Percentiles rank a stretch among this genome's conserved stretches.
Evolutionary conservation across 1,140 invertebrate genomes (phyloP).

Genomic region (Ceratitis capitata): DNA sequence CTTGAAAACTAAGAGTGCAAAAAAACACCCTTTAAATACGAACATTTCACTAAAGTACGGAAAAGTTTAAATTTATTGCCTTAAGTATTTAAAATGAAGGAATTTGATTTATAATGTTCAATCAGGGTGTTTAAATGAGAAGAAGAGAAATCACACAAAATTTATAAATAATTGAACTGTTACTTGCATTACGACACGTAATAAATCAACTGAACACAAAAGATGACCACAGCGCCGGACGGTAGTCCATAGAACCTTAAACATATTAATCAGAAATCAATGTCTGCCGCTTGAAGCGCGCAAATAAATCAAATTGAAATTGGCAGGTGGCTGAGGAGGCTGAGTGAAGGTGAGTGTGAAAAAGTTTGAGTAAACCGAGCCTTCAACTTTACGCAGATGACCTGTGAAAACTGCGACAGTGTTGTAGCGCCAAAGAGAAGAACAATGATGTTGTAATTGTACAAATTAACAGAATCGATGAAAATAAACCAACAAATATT

Average conservation of each 20-base stretch:
- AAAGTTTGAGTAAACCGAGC: background rate
- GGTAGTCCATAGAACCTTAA: background rate
- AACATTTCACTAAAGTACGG: no score
- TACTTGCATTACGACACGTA: background rate
- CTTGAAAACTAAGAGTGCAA: no score
- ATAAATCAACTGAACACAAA: background rate
- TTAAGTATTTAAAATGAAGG: no score
- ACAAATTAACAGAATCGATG: background rate
- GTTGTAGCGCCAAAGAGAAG: background rate
- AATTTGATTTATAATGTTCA: no score
- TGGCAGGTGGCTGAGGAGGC: background rate
- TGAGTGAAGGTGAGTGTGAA: no score
- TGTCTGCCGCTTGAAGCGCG: background rate
- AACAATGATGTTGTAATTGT: background rate
- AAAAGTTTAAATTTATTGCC: no score
- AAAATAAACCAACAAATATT: background rate
- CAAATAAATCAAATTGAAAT: background rate
- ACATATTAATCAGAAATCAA: background rate
- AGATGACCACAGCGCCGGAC: background rate
- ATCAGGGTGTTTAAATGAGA: background rate
- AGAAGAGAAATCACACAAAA: background rate
- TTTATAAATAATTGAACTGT: background rate
- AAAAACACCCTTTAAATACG: no score
- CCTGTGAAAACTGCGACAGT: no score
- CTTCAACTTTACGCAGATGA: background rate